Conservation (phyloP, 2,113 vertebrate species). For the Tachuris rubrigastra region DNA sequence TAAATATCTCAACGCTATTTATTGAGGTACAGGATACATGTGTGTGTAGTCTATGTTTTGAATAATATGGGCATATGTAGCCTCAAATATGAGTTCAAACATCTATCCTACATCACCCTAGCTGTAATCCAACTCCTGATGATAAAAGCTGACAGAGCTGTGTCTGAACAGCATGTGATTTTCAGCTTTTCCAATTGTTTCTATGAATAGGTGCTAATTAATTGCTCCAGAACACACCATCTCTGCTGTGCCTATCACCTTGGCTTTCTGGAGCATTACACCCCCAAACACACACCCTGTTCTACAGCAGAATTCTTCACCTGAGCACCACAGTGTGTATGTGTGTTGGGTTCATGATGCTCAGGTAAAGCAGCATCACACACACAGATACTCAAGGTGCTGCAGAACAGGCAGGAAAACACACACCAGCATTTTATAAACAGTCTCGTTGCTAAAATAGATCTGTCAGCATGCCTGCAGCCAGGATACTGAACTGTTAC, state of each 20-base stretch:
- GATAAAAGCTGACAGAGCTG: background rate
- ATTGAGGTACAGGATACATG: background rate
- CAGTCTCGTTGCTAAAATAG: background rate
- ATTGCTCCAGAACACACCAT: background rate
- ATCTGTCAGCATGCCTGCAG: background rate
- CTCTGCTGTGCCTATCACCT: background rate
- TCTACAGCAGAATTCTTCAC: background rate
- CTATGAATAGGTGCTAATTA: background rate
- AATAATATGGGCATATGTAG: background rate
- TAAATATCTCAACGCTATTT: background rate
- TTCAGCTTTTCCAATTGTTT: background rate
- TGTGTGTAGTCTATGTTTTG: background rate
- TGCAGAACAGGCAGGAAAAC: background rate
- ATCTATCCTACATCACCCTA: background rate
- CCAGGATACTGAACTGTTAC: background rate
- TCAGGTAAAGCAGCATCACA: background rate
- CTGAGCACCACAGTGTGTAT: background rate
- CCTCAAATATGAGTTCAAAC: background rate
- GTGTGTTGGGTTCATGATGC: background rate
- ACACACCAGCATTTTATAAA: background rate
- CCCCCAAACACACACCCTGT: background rate
- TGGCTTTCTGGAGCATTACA: background rate
- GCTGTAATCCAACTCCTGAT: background rate
- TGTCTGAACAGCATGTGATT: background rate
- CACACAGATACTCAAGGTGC: background rate